phyloP scores from a whole-genome alignment of 2,888 invertebrate species.

The Smittia aterrima region DNA sequence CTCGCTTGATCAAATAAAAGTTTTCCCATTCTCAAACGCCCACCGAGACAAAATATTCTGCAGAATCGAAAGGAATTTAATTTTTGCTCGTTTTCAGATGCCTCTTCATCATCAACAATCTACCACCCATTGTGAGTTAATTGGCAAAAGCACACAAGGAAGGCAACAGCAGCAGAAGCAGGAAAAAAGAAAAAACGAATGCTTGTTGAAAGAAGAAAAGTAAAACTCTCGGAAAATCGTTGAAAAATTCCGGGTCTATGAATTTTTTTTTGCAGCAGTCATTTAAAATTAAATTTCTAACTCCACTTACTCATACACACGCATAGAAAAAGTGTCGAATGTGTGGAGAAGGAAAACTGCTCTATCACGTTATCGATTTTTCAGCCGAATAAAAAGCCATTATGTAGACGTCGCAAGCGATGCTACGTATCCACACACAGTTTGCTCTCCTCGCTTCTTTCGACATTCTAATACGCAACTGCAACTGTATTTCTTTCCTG shows the following conservation, averaged over 20 bases:
- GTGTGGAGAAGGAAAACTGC: constrained; percentile 27
- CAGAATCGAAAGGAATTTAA: constrained; percentile 22
- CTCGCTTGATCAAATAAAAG: constrained; percentile 11
- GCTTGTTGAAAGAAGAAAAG: background rate
- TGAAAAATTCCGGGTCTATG: constrained; percentile 12
- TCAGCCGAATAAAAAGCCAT: constrained; percentile 42
- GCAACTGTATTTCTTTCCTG: constrained; percentile 35
- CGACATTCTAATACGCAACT: constrained; percentile 40
- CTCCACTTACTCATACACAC: constrained; percentile 5
- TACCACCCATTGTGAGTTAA: constrained; percentile 41
- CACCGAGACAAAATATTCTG: constrained; percentile 17
- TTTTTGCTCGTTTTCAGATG: constrained; percentile 38
- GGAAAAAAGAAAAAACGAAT: background rate
- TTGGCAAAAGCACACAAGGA: constrained; percentile 30
- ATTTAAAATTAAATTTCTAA: constrained; percentile 37
- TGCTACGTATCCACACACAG: constrained; percentile 39
- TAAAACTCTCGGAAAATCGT: background rate
- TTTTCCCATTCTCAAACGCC: background rate
- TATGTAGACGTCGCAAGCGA: constrained; percentile 41
- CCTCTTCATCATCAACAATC: constrained; percentile 39
- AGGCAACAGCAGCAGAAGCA: background rate
- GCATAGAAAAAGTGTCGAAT: constrained; percentile 7
- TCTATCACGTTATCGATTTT: constrained; percentile 41
- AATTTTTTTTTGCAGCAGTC: constrained; percentile 17
- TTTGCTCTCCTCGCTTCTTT: background rate